Evolutionary conservation across 2,113 vertebrate species (phyloP).

Genomic region (Platysternon megacephalum): DNA sequence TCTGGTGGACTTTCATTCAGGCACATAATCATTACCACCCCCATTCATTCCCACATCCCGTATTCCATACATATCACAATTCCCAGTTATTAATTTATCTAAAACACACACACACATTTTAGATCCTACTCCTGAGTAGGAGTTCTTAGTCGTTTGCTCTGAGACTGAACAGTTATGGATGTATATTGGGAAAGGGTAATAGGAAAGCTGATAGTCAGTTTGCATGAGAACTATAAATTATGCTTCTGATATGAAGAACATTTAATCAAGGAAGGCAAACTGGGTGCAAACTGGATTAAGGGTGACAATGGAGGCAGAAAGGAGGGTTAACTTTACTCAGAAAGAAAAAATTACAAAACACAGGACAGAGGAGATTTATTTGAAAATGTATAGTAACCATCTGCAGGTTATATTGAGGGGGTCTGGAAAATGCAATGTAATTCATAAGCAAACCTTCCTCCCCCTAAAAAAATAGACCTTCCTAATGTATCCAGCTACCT

Average conservation of each 20-base stretch:
- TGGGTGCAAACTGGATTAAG: neutral
- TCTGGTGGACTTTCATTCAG: neutral
- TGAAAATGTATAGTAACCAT: neutral
- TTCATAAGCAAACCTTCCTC: neutral
- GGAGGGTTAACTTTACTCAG: neutral
- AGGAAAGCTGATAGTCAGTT: neutral
- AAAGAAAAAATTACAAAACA: neutral
- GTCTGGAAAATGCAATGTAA: neutral
- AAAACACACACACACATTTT: neutral
- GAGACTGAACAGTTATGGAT: neutral
- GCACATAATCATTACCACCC: neutral
- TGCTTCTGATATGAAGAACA: neutral
- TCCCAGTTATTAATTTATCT: neutral
- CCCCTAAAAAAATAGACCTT: neutral
- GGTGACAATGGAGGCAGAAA: neutral
- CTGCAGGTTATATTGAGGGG: neutral
- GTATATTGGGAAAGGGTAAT: neutral
- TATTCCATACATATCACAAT: neutral
- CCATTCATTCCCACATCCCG: neutral
- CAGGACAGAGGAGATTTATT: neutral
- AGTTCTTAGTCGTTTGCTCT: neutral
- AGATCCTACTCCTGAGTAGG: neutral
- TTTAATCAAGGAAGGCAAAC: neutral
- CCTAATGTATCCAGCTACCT: neutral
- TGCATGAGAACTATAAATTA: neutral